These are phyloP conservation scores for Cebus imitator DNA, from an alignment of 2,113 vertebrate species.

Conservation along the genomic window DNA sequence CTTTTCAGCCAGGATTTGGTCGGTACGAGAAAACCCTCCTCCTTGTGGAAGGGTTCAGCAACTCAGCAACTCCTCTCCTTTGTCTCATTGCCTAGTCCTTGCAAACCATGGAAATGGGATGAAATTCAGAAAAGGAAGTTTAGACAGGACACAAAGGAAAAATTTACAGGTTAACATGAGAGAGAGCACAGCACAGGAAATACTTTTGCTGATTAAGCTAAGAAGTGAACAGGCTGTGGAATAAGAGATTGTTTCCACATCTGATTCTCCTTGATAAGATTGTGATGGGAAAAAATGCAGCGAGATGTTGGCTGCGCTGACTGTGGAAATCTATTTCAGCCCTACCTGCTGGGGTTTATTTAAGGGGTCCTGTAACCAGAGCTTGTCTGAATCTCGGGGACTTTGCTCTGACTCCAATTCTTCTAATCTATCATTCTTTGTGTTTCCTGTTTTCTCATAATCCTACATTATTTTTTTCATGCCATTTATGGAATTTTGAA, in stretches of 20 bases:
- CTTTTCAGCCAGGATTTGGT: neutral
- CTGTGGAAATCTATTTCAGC: neutral
- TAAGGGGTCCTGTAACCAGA: neutral
- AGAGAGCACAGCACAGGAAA: neutral
- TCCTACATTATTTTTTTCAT: constrained; percentile 2
- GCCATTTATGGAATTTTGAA: neutral
- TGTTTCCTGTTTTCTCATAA: constrained; percentile 33
- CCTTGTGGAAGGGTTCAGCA: neutral
- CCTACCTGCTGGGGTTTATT: neutral
- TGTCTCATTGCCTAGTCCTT: neutral
- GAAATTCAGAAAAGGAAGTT: neutral
- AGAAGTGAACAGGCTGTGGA: neutral
- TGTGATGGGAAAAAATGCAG: neutral
- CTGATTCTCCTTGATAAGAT: neutral
- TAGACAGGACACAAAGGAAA: neutral
- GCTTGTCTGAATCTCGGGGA: neutral
- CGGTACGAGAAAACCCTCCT: neutral
- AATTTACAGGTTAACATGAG: neutral
- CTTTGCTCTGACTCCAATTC: neutral
- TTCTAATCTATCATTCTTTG: constrained; percentile 6
- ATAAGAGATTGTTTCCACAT: neutral
- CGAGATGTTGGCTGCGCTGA: neutral
- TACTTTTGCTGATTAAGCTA: neutral
- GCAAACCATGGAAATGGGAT: neutral
- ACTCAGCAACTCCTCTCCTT: neutral